Evolutionary conservation across 1,140 invertebrate species (phyloP), one percentile per base, ranked within the genome.

Genomic region (Rhagoletis zephyria): DNA sequence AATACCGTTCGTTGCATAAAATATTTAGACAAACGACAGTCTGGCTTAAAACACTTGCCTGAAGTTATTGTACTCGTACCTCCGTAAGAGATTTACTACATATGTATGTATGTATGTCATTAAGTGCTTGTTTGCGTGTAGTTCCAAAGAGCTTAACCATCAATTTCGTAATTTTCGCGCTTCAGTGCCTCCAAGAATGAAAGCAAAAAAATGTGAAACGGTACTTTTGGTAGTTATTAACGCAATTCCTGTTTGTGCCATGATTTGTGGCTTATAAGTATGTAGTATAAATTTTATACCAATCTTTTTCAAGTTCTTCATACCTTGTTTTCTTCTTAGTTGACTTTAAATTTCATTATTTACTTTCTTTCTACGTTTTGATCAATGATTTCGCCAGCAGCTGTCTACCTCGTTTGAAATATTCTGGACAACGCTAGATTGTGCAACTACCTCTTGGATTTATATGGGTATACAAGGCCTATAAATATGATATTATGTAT

Each of bases 91-190:
- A 56, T 56, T 1, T 56, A 56, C 51, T 56, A 56, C 51, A 56
- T 56, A 56, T 56, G 51, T 10, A 56, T 56, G 51, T 5, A 56
- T 56, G 2, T 56, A 56, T 56, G 51, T 30, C 30, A 30, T 30
- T 19, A 45, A 70, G 3, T 45, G 14, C 14, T 70, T 48, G 5
- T 7, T 12, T 16, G 14, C 56, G 16, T 19, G n/a, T 48, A 56
- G 42, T 4, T n/a, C 4, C 48, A 19, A 16, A 19, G 45, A 19
- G 7, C 45, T 63, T 19, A 81, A 81, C n/a, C n/a, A 48, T 10
- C n/a, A 81, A 81, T 81, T 81, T 81, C 74, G 30, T 81, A 81
- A 81, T 56, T 81, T 81, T n/a, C 19, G 48, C 51, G 74, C 74
- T 81, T 81, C 74, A 81, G 48, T 81, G 74, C 51, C n/a, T 12